These are phyloP conservation scores for Piezodorus guildinii DNA, from an alignment of 1,140 invertebrate genomes.

Conservation along the genomic window DNA sequence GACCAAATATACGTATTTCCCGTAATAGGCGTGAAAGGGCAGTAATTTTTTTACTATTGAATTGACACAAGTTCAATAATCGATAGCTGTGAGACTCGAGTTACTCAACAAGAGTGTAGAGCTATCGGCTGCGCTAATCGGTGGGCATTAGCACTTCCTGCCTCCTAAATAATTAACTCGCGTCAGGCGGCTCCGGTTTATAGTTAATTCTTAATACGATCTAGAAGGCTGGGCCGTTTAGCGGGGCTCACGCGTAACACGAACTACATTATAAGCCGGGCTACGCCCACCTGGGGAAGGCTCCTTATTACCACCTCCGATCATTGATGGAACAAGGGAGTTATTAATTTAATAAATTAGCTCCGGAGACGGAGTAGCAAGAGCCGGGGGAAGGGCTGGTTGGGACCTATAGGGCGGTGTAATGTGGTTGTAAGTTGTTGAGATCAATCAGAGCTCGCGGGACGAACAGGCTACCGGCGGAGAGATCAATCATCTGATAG, in stretches of 20 bases:
- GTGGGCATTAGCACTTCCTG: not conserved
- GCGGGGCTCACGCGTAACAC: conserved; percentile 12
- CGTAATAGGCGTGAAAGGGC: too few species aligned
- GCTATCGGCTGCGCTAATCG: too few species aligned
- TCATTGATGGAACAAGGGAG: not conserved
- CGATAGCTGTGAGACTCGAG: too few species aligned
- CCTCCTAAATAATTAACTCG: not conserved
- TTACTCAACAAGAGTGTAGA: too few species aligned
- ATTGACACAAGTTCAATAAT: too few species aligned
- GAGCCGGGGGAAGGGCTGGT: not conserved
- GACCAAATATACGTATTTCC: too few species aligned
- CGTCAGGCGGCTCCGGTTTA: not conserved
- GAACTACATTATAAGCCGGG: conserved; percentile 18
- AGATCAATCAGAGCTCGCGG: conserved; percentile 15
- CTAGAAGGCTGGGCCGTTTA: not conserved
- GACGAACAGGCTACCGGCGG: conserved; percentile 21
- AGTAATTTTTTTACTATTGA: too few species aligned
- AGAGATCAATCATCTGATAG: conserved; percentile 25
- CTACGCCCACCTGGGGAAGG: too few species aligned
- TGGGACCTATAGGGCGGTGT: conserved; percentile 10
- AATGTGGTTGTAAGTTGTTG: conserved; percentile 24
- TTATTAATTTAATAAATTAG: conserved; percentile 26
- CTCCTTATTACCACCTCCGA: conserved; percentile 3
- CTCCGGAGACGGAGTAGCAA: conserved; percentile 10
- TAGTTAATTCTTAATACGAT: conserved; percentile 1